Base-by-base conservation (phyloP, 2,113 vertebrate genomes). In the Coptodon bakossiorum region DNA sequence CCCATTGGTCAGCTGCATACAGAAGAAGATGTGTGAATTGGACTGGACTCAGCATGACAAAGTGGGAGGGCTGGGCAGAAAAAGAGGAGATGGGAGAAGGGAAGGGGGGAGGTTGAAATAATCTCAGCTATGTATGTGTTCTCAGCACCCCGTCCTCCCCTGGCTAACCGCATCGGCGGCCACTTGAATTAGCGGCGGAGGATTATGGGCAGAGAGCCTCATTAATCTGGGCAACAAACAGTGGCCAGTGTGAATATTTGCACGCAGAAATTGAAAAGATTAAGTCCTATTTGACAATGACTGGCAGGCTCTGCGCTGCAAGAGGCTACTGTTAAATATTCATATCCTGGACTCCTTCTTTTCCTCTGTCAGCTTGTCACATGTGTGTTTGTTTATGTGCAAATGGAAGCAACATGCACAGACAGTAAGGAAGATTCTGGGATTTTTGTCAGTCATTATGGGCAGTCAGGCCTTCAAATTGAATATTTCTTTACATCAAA, bases 221-320 rank as follows among this genome's bases (percentile, higher is more conserved):
- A 98, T 99, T 99, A 99, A 99, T 98, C 98, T 98, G 97, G 97
- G 97, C 98, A 98, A 99, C 98, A 99, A 99, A 99, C 98, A 99
- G 97, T 96, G 97, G 98, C 97, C 98, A 96, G 97, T 98, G 98
- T 98, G 98, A 98, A 99, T 99, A 99, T 99, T 99, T 99, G 98
- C 98, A 97, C 98, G 98, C 97, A 98, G 97, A 99, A 99, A 99
- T 99, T 98, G 98, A 98, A 99, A 99, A 99, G 98, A 99, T 99
- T 99, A 99, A 98, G 98, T 98, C 97, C 98, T 98, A 98, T 99
- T 99, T 99, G 98, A 98, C 97, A 97, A 98, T 97, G 98, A 99
- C 98, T 98, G 98, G 97, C 98, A 97, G 97, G 97, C 97, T 98
- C 97, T 95, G 96, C 93, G 94, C 97, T 94, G 97, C 96, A 97